Base-by-base conservation (phyloP, 2,888 invertebrate species). In the Incurvaria masculella region DNA sequence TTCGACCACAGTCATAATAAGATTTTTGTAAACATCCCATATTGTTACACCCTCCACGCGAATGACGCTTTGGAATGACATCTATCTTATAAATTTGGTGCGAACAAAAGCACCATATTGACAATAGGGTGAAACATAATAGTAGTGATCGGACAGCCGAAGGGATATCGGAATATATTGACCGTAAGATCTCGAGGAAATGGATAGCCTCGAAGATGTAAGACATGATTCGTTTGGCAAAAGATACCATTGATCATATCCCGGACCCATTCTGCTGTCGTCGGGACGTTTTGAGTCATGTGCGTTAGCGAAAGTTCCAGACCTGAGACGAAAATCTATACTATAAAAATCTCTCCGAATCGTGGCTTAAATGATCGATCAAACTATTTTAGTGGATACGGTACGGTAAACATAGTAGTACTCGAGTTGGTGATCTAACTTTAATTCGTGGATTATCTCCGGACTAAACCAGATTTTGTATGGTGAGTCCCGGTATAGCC, bases 91-190 rank as follows among this genome's bases (percentile, higher is more conserved):
- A 72, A 67, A 75, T 73, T 72, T 71, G 67, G 72, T 61, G 66
- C 69, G 73, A 72, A 78, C 76, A 78, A 78, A 74, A 73, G 71
- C 73, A 69, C 73, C 65, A 66, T 67, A 68, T 66, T 72, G 76
- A 78, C 76, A 75, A 65, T 64, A 66, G 66, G 64, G 61, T 59
- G 56, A 68, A 66, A 69, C 65, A 66, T 67, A 66, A 67, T 68
- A 65, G 68, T 64, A 62, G 64, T 64, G 64, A 65, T 66, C 60
- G 65, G 69, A 69, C 66, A 62, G 61, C 58, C 59, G 55, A 62
- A 61, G 65, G 61, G 66, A 69, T 71, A 69, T 69, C 68, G 66
- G 68, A 69, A 74, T 73, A 74, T 75, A 72, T 72, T 64, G 65
- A 58, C 62, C 57, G 56, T 56, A 60, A 61, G 64, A 66, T 67